Evolutionary conservation across 2,797 vertebrate genomes (phyloP), one percentile per base, ranked within the genome.

Genomic region (Oreochromis grahami): DNA sequence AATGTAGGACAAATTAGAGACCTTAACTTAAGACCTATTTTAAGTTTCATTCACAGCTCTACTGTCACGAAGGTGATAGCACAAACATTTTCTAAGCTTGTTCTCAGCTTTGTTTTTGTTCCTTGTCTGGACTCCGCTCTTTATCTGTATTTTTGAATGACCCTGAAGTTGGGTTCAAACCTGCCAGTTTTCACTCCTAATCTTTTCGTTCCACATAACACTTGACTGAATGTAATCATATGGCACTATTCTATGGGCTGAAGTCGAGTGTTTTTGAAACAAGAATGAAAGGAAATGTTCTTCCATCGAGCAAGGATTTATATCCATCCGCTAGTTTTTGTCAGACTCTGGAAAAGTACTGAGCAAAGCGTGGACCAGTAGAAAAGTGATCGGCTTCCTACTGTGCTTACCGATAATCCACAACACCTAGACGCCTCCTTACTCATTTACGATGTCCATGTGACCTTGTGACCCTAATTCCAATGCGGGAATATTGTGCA

Each of bases 391-490:
- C 2, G 4, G 68, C 68, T 72, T 19, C 3, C 29, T 11, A 36
- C 19, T 10, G 15, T 72, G 70, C 19, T 68, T 56, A 77, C 36
- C 13, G 24, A 12, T 74, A 41, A 60, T 68, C 45, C 53, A 26
- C 52, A 17, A 3, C 13, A 50, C 56, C 34, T 29, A 12, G 74
- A 82, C 4, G 13, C 85, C 56, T 80, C n/a, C 38, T 38, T 12
- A 11, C 58, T 32, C 11, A 32, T 79, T 68, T 63, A 7, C 41
- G 32, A 12, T 36, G 32, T 45, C 77, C 74, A 80, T 55, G 17
- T 86, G 63, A 84, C 82, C 70, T 78, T 91, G 52, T 89, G 79
- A 81, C 70, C 80, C 87, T 89, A 81, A 93, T 91, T 92, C 90
- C 88, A 45, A 38, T 12, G 14, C 21, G 63, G 85, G 87, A 90